Evolutionary conservation across 1,140 invertebrate genomes (phyloP).

Genomic region (Drosophila tristis): DNA sequence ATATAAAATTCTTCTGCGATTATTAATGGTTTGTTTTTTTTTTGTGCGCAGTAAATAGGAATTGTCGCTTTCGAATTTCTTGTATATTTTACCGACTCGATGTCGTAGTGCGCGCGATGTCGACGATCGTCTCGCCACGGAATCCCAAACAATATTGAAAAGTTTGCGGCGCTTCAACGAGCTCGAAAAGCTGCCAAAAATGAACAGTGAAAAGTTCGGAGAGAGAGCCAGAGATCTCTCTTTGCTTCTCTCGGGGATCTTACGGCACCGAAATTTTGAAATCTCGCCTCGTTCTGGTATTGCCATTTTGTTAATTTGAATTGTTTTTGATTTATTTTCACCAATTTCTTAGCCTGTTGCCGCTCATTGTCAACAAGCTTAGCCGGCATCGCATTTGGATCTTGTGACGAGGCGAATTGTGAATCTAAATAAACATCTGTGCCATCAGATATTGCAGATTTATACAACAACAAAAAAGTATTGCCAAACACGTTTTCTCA

Average conservation of each 20-base stretch:
- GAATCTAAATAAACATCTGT: slow-evolving; percentile 30
- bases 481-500: slow-evolving; percentile 35
- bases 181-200: slow-evolving; percentile 60
- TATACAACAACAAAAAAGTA: slow-evolving; percentile 7
- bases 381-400: slow-evolving; percentile 27
- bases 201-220: slow-evolving; percentile 25
- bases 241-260: slow-evolving; percentile 13
- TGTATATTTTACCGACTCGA: slow-evolving; percentile 9
- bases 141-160: slow-evolving; percentile 77
- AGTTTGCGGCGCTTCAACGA: slow-evolving; percentile 42
- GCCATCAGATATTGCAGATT: slow-evolving; percentile 14
- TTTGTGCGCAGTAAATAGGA: slow-evolving; percentile 6
- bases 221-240: slow-evolving; percentile 40
- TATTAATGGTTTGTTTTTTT: slow-evolving; percentile 29
- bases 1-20: slow-evolving; percentile 7
- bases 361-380: slow-evolving; percentile 27
- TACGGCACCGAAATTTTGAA: slow-evolving; percentile 33
- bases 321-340: slow-evolving; percentile 60
- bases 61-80: slow-evolving; percentile 16
- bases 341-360: slow-evolving; percentile 31
- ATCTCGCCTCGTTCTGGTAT: slow-evolving; percentile 38
- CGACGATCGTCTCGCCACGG: slow-evolving; percentile 70
- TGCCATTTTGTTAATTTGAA: slow-evolving; percentile 63
- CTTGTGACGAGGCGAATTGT: slow-evolving; percentile 27
- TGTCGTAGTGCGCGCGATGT: slow-evolving; percentile 41